Evolutionary conservation across 2,888 invertebrate species (phyloP), one percentile per base, ranked within the genome.

Genomic region (Molanna angustata): DNA sequence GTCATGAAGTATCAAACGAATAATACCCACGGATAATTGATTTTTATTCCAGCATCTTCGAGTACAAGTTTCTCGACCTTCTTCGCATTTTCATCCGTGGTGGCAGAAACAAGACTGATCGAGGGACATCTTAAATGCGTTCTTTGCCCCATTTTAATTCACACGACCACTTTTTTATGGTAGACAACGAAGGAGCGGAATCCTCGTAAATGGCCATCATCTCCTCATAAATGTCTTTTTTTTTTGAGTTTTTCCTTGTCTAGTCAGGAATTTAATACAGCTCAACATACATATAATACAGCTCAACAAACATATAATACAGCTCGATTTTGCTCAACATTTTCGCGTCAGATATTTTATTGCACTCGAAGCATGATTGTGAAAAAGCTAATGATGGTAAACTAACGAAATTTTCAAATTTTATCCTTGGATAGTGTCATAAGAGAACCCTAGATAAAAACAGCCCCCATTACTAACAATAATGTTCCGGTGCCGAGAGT

Each of bases 201-300:
- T 33, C 33, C 33, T 33, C 14, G 33, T 33, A 6, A 33, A 33
- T 14, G 33, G 33, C 11, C 11, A 33, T 11, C 33, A 33, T 11
- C 4, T 33, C 4, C 14, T 33, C 33, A 3, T 33, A 14, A 11
- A 33, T 6, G 33, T 33, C 14, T 33, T 33, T 33, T 33, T 33
- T 33, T 33, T 33, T 33, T 33, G 33, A 33, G 33, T 33, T 6
- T 33, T 33, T 33, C 33, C 33, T 33, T 33, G 33, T 33, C 14
- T 33, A 4, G 4, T 33, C 33, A 11, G 11, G 11, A 6, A 33
- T 33, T 33, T 33, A 33, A 6, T 6, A 33, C 33, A 33, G 33
- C 33, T n/a, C 33, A 14, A 14, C 11, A n/a, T n/a, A n/a, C n/a
- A n/a, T n/a, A n/a, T n/a, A n/a, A n/a, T n/a, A n/a, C n/a, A n/a